phyloP scores from a whole-genome alignment of 2,888 invertebrate genomes.

The Tridacna gigas region DNA sequence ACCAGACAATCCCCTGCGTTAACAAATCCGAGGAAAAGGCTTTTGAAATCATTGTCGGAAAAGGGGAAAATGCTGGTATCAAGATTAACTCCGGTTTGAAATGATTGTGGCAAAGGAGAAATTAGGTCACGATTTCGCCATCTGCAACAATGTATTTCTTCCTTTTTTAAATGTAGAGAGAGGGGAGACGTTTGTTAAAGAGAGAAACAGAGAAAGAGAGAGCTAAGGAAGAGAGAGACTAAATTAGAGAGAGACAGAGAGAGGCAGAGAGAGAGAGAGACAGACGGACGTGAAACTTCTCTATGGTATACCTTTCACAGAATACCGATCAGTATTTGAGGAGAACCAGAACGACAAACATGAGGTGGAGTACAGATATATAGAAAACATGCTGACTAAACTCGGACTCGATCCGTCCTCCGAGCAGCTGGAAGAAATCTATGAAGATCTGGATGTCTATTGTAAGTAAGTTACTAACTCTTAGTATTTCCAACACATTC shows the following conservation, averaged over 20 bases:
- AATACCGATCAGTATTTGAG: conserved; percentile 70
- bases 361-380: conserved; percentile 48
- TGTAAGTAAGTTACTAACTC: conserved; percentile 46
- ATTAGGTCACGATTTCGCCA: no score
- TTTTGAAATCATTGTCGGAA: background rate
- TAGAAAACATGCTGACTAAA: conserved; percentile 59
- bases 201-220: no score
- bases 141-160: no score
- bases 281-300: no score
- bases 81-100: no score
- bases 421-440: conserved; percentile 49
- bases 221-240: no score
- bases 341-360: conserved; percentile 68
- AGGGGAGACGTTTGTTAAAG: no score
- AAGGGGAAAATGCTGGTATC: background rate
- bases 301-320: conserved; percentile 7
- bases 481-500: no score
- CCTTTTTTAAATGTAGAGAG: no score
- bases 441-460: conserved; percentile 51
- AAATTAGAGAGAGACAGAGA: no score
- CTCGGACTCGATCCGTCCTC: conserved; percentile 42
- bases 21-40: background rate
- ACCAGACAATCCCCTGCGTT: background rate
- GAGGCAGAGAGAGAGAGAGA: no score
- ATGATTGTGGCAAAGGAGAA: no score